Base-by-base conservation (phyloP, 2,888 invertebrate species). In the Archips crataeganus region DNA sequence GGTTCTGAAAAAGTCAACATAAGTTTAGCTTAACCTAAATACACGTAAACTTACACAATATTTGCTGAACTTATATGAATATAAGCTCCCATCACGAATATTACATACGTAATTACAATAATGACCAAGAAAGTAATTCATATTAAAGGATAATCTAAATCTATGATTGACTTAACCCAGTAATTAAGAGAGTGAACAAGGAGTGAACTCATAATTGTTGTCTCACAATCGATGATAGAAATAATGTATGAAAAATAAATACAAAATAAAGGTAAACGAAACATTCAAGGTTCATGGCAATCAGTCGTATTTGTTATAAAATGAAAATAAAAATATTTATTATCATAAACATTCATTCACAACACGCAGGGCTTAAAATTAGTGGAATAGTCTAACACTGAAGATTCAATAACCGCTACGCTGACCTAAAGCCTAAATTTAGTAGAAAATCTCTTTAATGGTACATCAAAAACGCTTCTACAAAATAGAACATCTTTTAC, bases 371-470 rank as follows among this genome's bases (percentile, higher is more conserved):
- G 60, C 77, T 77, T 80, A 77, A 77, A 76, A 70, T 75, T 79
- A 81, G 78, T 84, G 84, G 84, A 84, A 84, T 82, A 80, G 66
- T 75, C 72, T 77, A 76, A 75, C 57, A 75, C 51, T 75, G 70
- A 76, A 77, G 60, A 76, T 75, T 70, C 75, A 74, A 65, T 59
- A 71, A 11, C 47, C 70, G 74, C 74, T 74, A 74, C 74, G 74
- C 74, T 70, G 74, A 23, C 13, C 10, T 42, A 34, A 60, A 59
- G 11, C 49, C 47, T 39, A 47, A 63, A 70, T 8, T 34, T 47
- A 62, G 32, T 39, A 59, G 10, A 39, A 13, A 63, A 66, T 36
- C 23, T 62, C n/a, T 66, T 66, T 36, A 39, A 60, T 47, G 65
- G 60, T 65, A 70, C 36, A 51, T 32, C 32, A 45, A 42, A 69